phyloP scores from a whole-genome alignment of 2,113 vertebrate species.

The Anarhynchus alexandrinus region DNA sequence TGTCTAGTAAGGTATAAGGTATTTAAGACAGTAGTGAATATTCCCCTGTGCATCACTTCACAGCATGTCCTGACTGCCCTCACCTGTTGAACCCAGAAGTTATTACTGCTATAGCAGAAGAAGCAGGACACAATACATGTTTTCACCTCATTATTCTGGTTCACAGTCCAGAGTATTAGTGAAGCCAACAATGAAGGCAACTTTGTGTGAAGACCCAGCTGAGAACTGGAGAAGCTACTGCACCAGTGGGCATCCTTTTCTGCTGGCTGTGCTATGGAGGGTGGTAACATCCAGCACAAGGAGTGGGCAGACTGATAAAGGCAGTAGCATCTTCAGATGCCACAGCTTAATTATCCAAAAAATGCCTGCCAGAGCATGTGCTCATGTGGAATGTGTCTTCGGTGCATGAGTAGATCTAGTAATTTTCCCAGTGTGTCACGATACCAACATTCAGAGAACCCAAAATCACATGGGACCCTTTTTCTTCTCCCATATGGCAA shows the following conservation, averaged over 20 bases:
- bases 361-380: not conserved
- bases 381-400: not conserved
- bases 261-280: not conserved
- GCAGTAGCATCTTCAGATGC: not conserved
- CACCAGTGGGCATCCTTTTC: not conserved
- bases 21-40: not conserved
- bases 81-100: not conserved
- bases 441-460: not conserved
- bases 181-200: not conserved
- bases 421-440: not conserved
- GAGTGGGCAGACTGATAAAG: not conserved
- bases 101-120: not conserved
- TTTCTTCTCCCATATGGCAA: not conserved
- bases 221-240: not conserved
- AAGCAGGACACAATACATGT: not conserved
- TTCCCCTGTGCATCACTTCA: not conserved
- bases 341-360: not conserved
- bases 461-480: not conserved
- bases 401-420: not conserved
- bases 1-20: not conserved
- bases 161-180: not conserved
- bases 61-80: not conserved
- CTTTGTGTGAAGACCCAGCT: not conserved
- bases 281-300: not conserved
- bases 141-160: not conserved